Evolutionary conservation across 2,113 vertebrate genomes (phyloP), one percentile per base, ranked within the genome.

Genomic region (Proterorhinus semilunaris): DNA sequence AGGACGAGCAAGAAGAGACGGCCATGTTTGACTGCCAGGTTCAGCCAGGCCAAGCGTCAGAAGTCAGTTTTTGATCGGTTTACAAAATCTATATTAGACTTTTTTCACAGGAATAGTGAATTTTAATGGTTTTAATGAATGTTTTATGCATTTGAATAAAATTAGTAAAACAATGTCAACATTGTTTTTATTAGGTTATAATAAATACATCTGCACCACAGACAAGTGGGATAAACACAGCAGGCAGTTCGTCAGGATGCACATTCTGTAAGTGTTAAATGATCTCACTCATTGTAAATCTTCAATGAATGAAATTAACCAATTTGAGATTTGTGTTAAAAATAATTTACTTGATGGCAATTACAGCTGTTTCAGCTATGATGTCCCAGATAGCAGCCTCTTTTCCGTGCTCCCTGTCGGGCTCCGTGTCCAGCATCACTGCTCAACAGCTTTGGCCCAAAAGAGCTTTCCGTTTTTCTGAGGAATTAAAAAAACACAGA

Each of bases 401-500:
- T 8, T 48, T 74, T 42, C 16, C 52, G 9, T 61, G 71, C 0
- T 65, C 83, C 0, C 8, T 69, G 27, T 62, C n/a, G 5, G 10
- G 52, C 48, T 12, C 62, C 15, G 47, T 78, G 0, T 53, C 69
- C 4, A 43, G 59, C 7, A 0, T 27, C 21, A 42, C 47, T 0
- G 42, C 83, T 13, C 74, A 62, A 0, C 84, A 71, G 55, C 73
- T 69, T 1, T 91, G 90, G 90, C 68, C 71, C 4, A 91, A 91
- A 59, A 12, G 27, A 72, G 92, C 91, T 62, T 79, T 92, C 5
- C 84, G 80, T 27, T 75, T 92, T 4, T 92, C 89, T 0, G 91
- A 92, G 49, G 91, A 92, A 10, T 92, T 88, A 79, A 91, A 91
- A 62, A 72, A 89, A 61, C 86, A 89, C 44, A 71, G 91, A 58